Base-by-base conservation (phyloP, 2,888 invertebrate genomes). In the Argynnis bischoffii region DNA sequence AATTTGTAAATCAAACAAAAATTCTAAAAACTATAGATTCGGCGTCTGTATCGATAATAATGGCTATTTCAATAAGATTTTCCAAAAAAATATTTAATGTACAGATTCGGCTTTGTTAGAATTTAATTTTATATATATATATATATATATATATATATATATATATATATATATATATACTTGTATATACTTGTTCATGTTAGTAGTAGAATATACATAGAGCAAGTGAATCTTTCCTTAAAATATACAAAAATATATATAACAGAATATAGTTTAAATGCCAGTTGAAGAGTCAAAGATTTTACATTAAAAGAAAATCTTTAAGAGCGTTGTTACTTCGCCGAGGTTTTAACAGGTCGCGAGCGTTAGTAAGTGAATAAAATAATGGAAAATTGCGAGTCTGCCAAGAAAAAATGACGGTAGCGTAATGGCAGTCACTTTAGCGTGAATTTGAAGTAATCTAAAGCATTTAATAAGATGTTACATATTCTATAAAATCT, bases 281-380 rank as follows among this genome's bases (percentile, higher is more conserved):
- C 51, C 51, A 18, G 35, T 18, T 55, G 46, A 55, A 54, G 55
- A 55, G 60, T 48, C 16, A 65, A 16, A 57, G 15, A 21, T 47
- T 31, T 15, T 60, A 11, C 31, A 47, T 21, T 14, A 60, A 66
- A 66, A 56, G 31, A 55, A 66, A 60, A 55, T 66, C 55, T 47
- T 48, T 54, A 60, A 60, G n/a, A 53, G 59, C 59, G 21, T 66
- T 66, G 55, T 60, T 66, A 60, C 56, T 47, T 53, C 55, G 55
- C 47, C 54, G 35, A 66, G 60, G 48, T 61, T 66, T 66, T 60
- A 57, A 66, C 66, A 66, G 61, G 66, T 60, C 54, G 54, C 35
- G 18, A 51, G 60, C 47, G 54, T 35, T 61, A 16, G 51, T 66
- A 60, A 66, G 54, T 59, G 57, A 66, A 65, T 66, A 60, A 66